phyloP scores from a whole-genome alignment of 2,888 invertebrate genomes.

The Drosophila yooni region DNA sequence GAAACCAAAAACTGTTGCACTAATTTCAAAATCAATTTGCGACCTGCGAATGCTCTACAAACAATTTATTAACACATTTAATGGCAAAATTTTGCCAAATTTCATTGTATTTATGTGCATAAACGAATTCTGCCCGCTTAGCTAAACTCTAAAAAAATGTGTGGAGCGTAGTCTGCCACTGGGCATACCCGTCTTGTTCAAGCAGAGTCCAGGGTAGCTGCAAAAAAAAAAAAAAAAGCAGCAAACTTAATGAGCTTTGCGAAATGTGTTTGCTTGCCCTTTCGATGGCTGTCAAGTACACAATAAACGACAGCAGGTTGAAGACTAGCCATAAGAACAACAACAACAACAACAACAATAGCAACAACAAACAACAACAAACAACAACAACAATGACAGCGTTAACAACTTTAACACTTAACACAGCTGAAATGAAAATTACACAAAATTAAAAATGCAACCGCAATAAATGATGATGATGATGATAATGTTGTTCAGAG shows the following conservation, averaged over 20 bases:
- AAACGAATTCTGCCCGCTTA: fast-evolving
- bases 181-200: neutral
- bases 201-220: conserved; percentile 25
- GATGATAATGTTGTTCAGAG: conserved; percentile 29
- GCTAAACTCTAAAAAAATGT: fast-evolving
- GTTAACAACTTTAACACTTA: conserved; percentile 58
- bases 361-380: conserved; percentile 30
- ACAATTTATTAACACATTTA: neutral
- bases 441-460: conserved; percentile 62
- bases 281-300: conserved; percentile 79
- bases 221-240: conserved; percentile 20
- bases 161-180: fast-evolving
- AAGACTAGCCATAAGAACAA: conserved; percentile 67
- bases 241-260: conserved; percentile 77
- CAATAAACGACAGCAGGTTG: conserved; percentile 79
- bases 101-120: neutral
- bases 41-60: conserved; percentile 11
- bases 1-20: conserved; percentile 2
- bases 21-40: neutral
- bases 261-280: conserved; percentile 79
- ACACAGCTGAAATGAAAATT: conserved; percentile 64
- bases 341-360: conserved; percentile 41
- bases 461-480: conserved; percentile 54
- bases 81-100: neutral
- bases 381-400: conserved; percentile 33